Conservation (phyloP, 2,797 vertebrate species). For the Taenioides sp. region DNA sequence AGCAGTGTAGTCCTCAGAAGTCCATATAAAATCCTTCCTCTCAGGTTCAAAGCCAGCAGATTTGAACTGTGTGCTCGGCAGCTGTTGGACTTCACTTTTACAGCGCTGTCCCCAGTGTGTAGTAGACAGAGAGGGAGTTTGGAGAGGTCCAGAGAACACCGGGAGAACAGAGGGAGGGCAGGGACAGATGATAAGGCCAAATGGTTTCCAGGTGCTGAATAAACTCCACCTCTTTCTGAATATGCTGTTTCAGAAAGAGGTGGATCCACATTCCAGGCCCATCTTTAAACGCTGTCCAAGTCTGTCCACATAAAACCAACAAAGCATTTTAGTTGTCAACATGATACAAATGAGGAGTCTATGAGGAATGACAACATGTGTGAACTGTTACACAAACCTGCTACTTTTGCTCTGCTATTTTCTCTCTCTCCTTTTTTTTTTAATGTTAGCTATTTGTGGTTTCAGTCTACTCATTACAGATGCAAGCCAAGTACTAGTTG, state of each 20-base stretch:
- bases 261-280: slow-evolving; percentile 21
- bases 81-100: slow-evolving; percentile 39
- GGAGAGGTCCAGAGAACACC: slow-evolving; percentile 17
- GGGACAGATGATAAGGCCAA: slow-evolving; percentile 20
- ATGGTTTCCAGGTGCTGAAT: slow-evolving; percentile 19
- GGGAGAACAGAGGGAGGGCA: slow-evolving; percentile 2
- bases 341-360: neutral
- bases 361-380: neutral
- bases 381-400: neutral
- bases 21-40: neutral
- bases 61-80: slow-evolving; percentile 16
- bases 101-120: slow-evolving; percentile 16
- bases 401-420: neutral
- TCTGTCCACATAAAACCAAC: neutral
- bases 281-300: neutral
- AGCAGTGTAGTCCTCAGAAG: neutral
- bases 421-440: no score
- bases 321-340: neutral
- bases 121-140: slow-evolving; percentile 21
- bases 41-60: slow-evolving; percentile 3
- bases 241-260: slow-evolving; percentile 17
- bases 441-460: no score
- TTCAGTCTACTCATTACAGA: no score
- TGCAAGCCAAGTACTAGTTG: no score
- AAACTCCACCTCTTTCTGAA: no score